phyloP scores from a whole-genome alignment of 2,797 vertebrate genomes.

The Onychomys torridus region DNA sequence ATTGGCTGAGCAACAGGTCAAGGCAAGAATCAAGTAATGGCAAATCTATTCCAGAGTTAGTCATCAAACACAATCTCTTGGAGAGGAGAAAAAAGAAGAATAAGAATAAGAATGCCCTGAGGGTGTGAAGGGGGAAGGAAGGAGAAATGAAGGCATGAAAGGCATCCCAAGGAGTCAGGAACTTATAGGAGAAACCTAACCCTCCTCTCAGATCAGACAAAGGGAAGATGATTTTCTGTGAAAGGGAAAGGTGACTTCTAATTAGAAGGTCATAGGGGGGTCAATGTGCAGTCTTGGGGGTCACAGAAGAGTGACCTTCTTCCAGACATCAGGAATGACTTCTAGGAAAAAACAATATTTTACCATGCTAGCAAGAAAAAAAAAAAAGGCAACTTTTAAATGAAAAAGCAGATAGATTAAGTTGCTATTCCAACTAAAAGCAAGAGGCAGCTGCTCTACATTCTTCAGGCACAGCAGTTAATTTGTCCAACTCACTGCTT shows the following conservation, averaged over 20 bases:
- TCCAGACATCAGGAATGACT: neutral
- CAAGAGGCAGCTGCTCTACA: neutral
- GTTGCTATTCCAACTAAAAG: neutral
- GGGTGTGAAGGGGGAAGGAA: neutral
- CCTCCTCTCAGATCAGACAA: neutral
- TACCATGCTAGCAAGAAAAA: neutral
- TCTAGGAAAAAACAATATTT: neutral
- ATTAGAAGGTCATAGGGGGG: neutral
- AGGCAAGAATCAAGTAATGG: neutral
- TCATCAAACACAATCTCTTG: neutral
- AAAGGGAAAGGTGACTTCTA: neutral
- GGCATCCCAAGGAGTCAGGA: neutral
- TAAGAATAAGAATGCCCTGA: no score
- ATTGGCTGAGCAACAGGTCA: neutral
- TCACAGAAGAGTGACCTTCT: neutral
- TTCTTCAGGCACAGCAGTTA: conserved; percentile 40
- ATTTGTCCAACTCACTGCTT: conserved; percentile 26
- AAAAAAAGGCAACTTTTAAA: neutral
- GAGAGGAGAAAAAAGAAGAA: no score
- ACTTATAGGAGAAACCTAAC: neutral
- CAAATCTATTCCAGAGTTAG: neutral
- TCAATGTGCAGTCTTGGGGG: neutral
- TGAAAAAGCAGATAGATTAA: neutral
- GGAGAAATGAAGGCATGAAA: neutral
- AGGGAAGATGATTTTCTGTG: neutral